phyloP scores from a whole-genome alignment of 2,888 invertebrate species.

The Nemoura dubitans region DNA sequence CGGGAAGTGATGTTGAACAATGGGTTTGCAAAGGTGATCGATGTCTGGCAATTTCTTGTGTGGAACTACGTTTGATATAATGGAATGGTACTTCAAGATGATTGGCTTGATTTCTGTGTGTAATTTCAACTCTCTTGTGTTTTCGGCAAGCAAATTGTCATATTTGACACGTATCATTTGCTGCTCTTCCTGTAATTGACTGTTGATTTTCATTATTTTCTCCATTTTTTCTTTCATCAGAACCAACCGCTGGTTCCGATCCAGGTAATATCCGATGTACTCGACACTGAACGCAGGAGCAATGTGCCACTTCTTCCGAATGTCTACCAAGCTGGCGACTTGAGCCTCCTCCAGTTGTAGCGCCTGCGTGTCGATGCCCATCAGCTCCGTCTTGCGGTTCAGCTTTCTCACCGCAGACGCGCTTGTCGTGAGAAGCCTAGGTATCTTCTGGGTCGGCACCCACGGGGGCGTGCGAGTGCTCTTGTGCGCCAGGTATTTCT shows the following conservation, averaged over 20 bases:
- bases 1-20: conserved; percentile 19
- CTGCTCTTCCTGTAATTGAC: conserved; percentile 79
- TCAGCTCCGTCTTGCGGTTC: conserved; percentile 84
- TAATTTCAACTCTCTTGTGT: conserved; percentile 71
- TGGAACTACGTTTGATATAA: conserved; percentile 69
- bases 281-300: conserved; percentile 94
- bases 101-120: conserved; percentile 68
- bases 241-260: conserved; percentile 83
- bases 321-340: conserved; percentile 82
- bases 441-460: conserved; percentile 97
- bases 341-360: conserved; percentile 86
- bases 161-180: conserved; percentile 78
- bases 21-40: conserved; percentile 61
- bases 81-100: conserved; percentile 71
- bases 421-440: conserved; percentile 87
- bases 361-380: conserved; percentile 87
- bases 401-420: conserved; percentile 87
- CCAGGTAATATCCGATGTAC: conserved; percentile 93
- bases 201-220: conserved; percentile 78
- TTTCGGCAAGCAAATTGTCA: conserved; percentile 72
- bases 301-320: conserved; percentile 93
- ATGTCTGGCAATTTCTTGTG: conserved; percentile 68
- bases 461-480: conserved; percentile 80
- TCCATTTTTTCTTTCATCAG: conserved; percentile 81
- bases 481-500: conserved; percentile 82